phyloP scores from a whole-genome alignment of 2,888 invertebrate genomes.

The Listrodromus nycthemerus region DNA sequence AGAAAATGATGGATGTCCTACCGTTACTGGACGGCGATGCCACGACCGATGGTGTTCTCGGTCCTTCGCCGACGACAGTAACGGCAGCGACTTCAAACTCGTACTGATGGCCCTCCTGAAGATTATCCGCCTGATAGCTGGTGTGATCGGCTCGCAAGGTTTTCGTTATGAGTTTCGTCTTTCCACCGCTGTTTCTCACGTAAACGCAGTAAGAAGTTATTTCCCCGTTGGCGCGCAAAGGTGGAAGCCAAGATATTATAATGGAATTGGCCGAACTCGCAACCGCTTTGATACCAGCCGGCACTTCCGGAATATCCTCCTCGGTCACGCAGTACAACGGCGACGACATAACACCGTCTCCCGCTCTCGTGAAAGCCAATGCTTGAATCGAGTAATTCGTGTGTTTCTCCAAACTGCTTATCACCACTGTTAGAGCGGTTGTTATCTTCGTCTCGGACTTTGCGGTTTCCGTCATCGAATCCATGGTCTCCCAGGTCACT shows the following conservation, averaged over 20 bases:
- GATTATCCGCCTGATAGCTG: slow-evolving; percentile 81
- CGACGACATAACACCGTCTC: slow-evolving; percentile 94
- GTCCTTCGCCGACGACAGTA: slow-evolving; percentile 84
- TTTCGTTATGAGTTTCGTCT: slow-evolving; percentile 80
- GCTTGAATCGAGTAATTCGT: slow-evolving; percentile 97
- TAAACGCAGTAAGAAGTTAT: slow-evolving; percentile 83
- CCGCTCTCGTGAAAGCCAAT: slow-evolving; percentile 94
- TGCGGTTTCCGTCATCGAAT: slow-evolving; percentile 78
- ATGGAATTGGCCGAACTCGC: slow-evolving; percentile 94
- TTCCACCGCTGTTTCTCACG: slow-evolving; percentile 79
- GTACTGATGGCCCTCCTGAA: slow-evolving; percentile 84
- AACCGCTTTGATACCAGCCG: slow-evolving; percentile 95
- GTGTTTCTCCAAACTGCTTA: slow-evolving; percentile 92
- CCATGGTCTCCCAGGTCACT: slow-evolving; percentile 86
- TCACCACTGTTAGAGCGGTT: slow-evolving; percentile 88
- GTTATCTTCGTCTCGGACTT: slow-evolving; percentile 88
- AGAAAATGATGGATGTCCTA: slow-evolving; percentile 64
- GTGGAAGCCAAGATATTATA: slow-evolving; percentile 95
- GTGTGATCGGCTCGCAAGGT: slow-evolving; percentile 80
- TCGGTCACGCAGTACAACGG: slow-evolving; percentile 95
- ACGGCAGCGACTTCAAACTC: slow-evolving; percentile 84
- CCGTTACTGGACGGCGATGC: slow-evolving; percentile 85
- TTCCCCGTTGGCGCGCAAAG: slow-evolving; percentile 92
- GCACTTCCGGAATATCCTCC: slow-evolving; percentile 96
- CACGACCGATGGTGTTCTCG: slow-evolving; percentile 83